Percentiles rank a stretch among this genome's conserved stretches.
Conservation (phyloP, 2,113 vertebrate species). For the Phrynocephalus versicolor region DNA sequence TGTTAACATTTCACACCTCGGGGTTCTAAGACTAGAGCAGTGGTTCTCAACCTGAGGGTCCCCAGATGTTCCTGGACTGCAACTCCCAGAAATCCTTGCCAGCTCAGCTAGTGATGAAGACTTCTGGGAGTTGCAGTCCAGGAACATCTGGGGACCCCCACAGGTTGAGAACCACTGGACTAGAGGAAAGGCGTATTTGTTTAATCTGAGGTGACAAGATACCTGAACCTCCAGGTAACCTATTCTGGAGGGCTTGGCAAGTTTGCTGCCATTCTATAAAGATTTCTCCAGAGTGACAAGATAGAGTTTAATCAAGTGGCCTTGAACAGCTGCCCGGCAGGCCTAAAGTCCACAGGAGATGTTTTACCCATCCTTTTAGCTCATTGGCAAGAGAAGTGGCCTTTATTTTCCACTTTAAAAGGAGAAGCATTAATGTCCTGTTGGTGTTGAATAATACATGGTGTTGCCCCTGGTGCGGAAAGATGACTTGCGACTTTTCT, state of each 20-base stretch:
- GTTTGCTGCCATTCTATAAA: not conserved
- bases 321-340: not conserved
- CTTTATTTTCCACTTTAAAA: not conserved
- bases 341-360: not conserved
- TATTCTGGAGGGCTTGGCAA: not conserved
- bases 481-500: not conserved
- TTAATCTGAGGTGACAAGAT: not conserved
- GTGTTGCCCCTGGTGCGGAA: not conserved
- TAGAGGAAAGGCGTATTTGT: too few relatives aligned
- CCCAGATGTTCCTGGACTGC: too few relatives aligned
- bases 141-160: too few relatives aligned
- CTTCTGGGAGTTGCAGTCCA: too few relatives aligned
- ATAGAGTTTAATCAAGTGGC: not conserved
- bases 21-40: not conserved
- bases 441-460: not conserved
- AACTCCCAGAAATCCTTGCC: too few relatives aligned
- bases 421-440: not conserved
- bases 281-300: not conserved
- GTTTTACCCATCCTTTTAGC: not conserved
- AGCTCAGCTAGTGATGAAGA: too few relatives aligned
- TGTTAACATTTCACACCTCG: not conserved
- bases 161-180: too few relatives aligned
- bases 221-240: not conserved
- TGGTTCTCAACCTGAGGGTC: too few relatives aligned
- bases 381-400: not conserved